Conservation (phyloP, 2,888 invertebrate genomes). For the Chorisops tibialis region DNA sequence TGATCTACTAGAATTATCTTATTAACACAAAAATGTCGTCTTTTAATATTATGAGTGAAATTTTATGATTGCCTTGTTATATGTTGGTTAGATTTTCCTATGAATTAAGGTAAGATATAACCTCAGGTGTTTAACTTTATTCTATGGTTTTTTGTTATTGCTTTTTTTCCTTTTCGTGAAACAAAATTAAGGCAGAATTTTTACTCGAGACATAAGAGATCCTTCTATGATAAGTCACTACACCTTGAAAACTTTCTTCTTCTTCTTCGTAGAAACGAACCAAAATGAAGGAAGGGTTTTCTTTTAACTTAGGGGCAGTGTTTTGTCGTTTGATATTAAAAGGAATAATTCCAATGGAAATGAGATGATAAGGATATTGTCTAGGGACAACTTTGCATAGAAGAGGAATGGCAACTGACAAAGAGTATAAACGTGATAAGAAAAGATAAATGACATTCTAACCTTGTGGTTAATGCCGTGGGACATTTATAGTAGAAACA, state of each 20-base stretch:
- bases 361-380: constrained; percentile 21
- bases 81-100: neutral
- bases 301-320: too few species aligned
- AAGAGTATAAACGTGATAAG: constrained; percentile 15
- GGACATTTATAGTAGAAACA: neutral
- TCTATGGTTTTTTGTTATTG: too few species aligned
- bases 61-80: constrained; percentile 7
- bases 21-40: constrained; percentile 4
- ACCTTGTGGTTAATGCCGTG: constrained; percentile 13
- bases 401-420: neutral
- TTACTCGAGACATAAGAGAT: neutral
- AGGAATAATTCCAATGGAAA: constrained; percentile 22
- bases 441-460: constrained; percentile 25
- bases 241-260: too few species aligned
- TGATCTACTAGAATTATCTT: neutral
- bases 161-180: neutral
- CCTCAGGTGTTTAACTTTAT: too few species aligned
- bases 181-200: neutral
- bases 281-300: too few species aligned
- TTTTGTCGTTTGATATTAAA: constrained; percentile 4
- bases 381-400: constrained; percentile 21
- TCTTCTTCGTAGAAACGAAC: too few species aligned
- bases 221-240: too few species aligned
- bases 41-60: neutral
- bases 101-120: neutral